These are phyloP conservation scores for Sphaerodactylus townsendi DNA, from an alignment of 2,113 vertebrate species.

Conservation along the genomic window DNA sequence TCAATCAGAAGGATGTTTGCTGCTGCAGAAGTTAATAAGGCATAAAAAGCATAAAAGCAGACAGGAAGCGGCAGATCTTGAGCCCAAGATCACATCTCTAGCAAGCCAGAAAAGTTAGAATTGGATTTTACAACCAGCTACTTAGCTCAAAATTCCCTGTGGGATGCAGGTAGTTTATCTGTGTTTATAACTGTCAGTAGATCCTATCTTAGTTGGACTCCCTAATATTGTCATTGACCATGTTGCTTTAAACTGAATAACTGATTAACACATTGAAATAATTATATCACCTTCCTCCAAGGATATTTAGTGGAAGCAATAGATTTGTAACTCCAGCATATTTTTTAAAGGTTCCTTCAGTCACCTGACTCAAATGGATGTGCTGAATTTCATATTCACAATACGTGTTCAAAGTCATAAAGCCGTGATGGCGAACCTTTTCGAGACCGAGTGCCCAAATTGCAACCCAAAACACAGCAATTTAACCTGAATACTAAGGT, in stretches of 20 bases:
- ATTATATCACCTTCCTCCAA: not conserved
- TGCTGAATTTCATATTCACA: not conserved
- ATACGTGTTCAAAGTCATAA: not conserved
- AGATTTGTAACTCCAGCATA: not conserved
- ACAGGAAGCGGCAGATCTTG: not conserved
- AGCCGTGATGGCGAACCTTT: too few species aligned
- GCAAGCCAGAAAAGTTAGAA: not conserved
- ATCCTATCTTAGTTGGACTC: not conserved
- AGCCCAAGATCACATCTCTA: not conserved
- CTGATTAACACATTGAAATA: slow-evolving; percentile 2
- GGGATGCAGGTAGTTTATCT: not conserved
- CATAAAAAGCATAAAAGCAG: slow-evolving; percentile 35
- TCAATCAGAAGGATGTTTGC: slow-evolving; percentile 44
- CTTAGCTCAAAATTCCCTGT: not conserved
- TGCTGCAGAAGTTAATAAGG: slow-evolving; percentile 43
- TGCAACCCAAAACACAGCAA: too few species aligned
- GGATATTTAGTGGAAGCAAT: not conserved
- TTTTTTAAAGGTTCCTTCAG: not conserved
- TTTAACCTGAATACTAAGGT: too few species aligned
- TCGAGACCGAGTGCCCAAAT: too few species aligned
- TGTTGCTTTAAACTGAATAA: slow-evolving; percentile 1
- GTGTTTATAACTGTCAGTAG: not conserved
- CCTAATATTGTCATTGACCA: not conserved
- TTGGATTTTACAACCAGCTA: slow-evolving; percentile 12
- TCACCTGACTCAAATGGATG: not conserved